Conservation (phyloP, 1,140 invertebrate species). For the Eriosoma lanigerum region DNA sequence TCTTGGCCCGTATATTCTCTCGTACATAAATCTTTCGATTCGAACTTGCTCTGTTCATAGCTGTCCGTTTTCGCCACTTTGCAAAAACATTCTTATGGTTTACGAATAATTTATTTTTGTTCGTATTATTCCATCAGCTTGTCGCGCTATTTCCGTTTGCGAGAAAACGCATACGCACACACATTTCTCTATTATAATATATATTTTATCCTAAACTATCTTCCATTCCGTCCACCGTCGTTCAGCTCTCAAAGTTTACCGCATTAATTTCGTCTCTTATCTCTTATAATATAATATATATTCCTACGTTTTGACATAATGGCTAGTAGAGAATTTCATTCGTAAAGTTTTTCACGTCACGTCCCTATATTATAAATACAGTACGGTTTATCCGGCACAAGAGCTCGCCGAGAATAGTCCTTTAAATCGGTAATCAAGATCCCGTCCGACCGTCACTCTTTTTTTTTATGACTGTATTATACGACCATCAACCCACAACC, state of each 20-base stretch:
- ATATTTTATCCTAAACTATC: conserved; percentile 20
- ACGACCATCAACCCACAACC: too few species aligned
- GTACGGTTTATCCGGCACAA: too few species aligned
- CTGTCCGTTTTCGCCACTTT: neutral
- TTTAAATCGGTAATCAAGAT: conserved; percentile 25
- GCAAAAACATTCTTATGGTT: conserved; percentile 3
- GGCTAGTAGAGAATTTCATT: conserved; percentile 5
- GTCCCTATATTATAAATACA: conserved; percentile 3
- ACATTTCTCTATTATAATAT: neutral
- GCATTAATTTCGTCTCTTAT: conserved; percentile 37
- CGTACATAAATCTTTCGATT: neutral
- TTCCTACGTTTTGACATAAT: conserved; percentile 13
- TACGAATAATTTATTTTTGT: conserved; percentile 21
- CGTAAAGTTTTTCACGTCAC: neutral
- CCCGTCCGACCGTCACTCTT: neutral
- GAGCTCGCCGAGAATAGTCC: neutral
- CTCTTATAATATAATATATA: neutral
- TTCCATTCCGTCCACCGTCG: neutral
- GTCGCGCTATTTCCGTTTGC: neutral
- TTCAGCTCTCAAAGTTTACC: conserved; percentile 12
- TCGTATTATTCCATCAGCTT: neutral
- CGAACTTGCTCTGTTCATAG: neutral
- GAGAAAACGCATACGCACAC: neutral
- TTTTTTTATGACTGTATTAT: neutral
- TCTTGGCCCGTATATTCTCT: neutral